Evolutionary conservation across 2,888 invertebrate species (phyloP), one percentile per base, ranked within the genome.

Genomic region (Torymus tubicola): DNA sequence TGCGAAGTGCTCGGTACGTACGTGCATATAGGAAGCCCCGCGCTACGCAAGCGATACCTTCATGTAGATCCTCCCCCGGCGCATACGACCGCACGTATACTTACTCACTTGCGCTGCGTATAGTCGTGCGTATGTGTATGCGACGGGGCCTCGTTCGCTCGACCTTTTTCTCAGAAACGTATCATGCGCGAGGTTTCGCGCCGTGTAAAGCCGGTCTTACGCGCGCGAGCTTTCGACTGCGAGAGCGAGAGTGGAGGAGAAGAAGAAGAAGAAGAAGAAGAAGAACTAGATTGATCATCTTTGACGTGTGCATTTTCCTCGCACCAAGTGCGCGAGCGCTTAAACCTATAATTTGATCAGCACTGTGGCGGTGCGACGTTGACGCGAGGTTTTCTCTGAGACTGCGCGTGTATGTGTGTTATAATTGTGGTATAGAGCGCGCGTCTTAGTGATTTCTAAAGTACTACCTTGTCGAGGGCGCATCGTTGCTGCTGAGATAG

Each of bases 281-380:
- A 31, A 31, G 31, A 31, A 31, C 31, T 31, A 31, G 58, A 71
- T 71, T 78, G 71, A 78, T 78, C 65, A 64, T 70, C 77, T 71
- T 60, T 65, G 64, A 78, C 77, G 65, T 13, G 18, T 11, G 55
- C 31, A n/a, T 65, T 65, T 65, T 65, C 52, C 60, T 18, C 65
- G 21, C 31, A 3, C 31, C 31, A 31, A 31, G 31, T 31, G 31
- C 31, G 1, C 3, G 31, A 5, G 31, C 63, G 53, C 63, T 57
- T 18, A 18, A 52, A 55, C 70, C 63, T 70, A 42, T 77, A 69
- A 70, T 70, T 77, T 57, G 69, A 69, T 77, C 69, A 64, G 11
- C 69, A 14, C 12, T 21, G 21, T 31, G 60, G 11, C 69, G 18
- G 8, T 21, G 21, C 53, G 53, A 11, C 55, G 11, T 8, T 24